phyloP scores from a whole-genome alignment of 2,113 vertebrate species.

The Australoheros scitulus region DNA sequence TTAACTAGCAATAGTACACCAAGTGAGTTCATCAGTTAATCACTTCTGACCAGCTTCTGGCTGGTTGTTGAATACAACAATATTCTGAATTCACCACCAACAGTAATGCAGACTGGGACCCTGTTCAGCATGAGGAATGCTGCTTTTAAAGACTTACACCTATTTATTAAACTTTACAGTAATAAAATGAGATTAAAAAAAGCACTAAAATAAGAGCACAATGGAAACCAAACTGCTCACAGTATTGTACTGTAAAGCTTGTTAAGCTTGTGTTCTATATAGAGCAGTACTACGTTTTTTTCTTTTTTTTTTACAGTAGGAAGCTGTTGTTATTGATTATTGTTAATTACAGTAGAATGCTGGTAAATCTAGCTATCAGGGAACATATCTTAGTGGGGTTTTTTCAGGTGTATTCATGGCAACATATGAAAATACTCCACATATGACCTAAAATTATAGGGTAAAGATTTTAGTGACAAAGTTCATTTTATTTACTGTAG shows the following conservation, averaged over 20 bases:
- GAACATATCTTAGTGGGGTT: too few relatives aligned
- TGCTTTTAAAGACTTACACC: background rate
- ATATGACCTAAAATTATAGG: background rate
- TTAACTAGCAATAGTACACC: conserved; percentile 1
- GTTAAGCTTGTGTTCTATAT: too few relatives aligned
- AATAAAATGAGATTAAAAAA: rapidly evolving
- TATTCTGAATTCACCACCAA: background rate
- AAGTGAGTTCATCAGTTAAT: background rate
- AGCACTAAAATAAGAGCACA: background rate
- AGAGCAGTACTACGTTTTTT: too few relatives aligned
- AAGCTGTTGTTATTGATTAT: too few relatives aligned
- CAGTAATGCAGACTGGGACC: background rate
- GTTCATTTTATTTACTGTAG: background rate
- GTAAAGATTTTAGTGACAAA: background rate
- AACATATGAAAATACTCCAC: background rate
- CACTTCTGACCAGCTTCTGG: background rate
- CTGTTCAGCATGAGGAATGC: background rate
- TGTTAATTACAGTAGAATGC: too few relatives aligned
- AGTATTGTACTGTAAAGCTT: too few relatives aligned
- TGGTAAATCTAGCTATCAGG: too few relatives aligned
- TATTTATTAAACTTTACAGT: background rate
- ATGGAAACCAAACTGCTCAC: too few relatives aligned
- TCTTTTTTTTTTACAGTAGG: too few relatives aligned
- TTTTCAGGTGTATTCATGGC: too few relatives aligned
- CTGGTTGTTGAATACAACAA: background rate